Conservation (phyloP, 2,888 invertebrate genomes). For the Saturnia japonica region DNA sequence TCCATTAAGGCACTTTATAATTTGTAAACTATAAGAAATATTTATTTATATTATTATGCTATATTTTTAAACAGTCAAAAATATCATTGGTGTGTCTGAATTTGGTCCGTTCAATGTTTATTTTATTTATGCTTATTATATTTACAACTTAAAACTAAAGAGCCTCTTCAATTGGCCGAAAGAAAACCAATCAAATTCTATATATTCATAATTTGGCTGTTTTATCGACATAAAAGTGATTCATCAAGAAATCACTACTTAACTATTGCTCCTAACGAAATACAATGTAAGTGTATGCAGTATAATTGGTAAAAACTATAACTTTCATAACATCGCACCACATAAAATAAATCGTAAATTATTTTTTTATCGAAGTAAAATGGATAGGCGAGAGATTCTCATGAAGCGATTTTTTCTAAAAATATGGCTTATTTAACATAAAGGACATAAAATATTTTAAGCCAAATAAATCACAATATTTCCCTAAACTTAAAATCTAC, state of each 20-base stretch:
- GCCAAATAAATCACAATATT: not conserved
- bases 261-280: not conserved
- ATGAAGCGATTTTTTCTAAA: not conserved
- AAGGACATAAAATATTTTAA: not conserved
- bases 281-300: too few relatives aligned
- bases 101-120: not conserved
- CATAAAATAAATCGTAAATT: too few relatives aligned
- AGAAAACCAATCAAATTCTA: slow-evolving; percentile 5
- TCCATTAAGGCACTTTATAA: slow-evolving; percentile 11
- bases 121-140: slow-evolving; percentile 14
- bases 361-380: not conserved
- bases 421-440: not conserved
- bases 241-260: not conserved
- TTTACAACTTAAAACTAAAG: slow-evolving; percentile 26
- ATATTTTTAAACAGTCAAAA: slow-evolving; percentile 4
- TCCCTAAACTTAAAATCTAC: not conserved
- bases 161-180: slow-evolving; percentile 37
- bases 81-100: slow-evolving; percentile 5
- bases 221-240: too few relatives aligned
- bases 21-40: not conserved
- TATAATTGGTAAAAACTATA: too few relatives aligned
- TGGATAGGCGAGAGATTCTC: not conserved
- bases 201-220: too few relatives aligned
- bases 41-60: too few relatives aligned
- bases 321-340: not conserved